Conservation (phyloP, 2,113 vertebrate species). For the Melozone crissalis region DNA sequence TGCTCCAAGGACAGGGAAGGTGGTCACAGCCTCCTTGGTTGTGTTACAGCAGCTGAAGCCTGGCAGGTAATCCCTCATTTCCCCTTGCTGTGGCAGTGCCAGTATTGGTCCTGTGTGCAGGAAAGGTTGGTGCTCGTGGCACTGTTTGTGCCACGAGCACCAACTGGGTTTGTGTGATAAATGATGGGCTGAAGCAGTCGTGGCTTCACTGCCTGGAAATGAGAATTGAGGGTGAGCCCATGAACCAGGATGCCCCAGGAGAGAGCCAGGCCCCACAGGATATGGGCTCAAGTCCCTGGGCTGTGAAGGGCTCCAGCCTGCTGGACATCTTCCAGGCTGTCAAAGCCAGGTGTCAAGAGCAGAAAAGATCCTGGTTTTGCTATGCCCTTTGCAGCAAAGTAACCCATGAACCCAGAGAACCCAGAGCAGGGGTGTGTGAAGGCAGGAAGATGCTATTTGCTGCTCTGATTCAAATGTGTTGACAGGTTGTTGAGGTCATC, state of each 20-base stretch:
- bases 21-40: neutral
- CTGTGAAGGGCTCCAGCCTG: neutral
- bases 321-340: neutral
- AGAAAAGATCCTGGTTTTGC: neutral
- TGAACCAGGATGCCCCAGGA: fast-evolving
- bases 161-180: neutral
- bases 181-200: neutral
- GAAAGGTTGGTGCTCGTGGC: neutral
- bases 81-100: neutral
- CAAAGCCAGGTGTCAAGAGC: neutral
- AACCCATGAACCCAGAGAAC: neutral
- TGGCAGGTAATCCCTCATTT: neutral
- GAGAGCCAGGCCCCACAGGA: neutral
- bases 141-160: too few species aligned
- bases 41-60: neutral
- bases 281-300: neutral
- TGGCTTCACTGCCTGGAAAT: neutral
- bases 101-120: neutral
- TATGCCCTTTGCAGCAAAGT: neutral
- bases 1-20: neutral
- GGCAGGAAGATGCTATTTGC: neutral
- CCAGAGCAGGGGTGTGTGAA: neutral
- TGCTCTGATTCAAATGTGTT: neutral
- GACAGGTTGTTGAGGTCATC: neutral
- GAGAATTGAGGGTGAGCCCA: neutral